Base-by-base conservation (phyloP, 2,888 invertebrate genomes). In the Melinopterus prodromus region DNA sequence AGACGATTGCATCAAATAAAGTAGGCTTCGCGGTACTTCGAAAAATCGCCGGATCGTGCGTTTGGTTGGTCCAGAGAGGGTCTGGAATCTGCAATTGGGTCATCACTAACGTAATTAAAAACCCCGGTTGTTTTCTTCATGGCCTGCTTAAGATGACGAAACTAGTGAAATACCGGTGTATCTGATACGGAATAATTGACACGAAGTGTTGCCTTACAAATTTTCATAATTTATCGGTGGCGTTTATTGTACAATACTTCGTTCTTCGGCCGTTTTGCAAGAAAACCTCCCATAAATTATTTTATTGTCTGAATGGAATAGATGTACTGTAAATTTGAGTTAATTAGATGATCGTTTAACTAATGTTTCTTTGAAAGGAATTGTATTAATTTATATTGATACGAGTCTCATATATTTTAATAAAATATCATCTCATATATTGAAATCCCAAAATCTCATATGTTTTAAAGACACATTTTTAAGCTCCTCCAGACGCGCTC, bases 21-120 rank as follows among this genome's bases (percentile, higher is more conserved):
- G 53, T 53, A 53, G 53, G 53, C 53, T 53, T 53, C 53, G 53
- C 53, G 53, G 53, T 53, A 53, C 53, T 53, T 53, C 53, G 53
- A 53, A 53, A 53, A 53, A 53, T 53, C 53, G 53, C 53, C 53
- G 53, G 12, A 53, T 53, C 53, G 53, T 53, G 53, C 53, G 5
- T 53, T 53, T 12, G 53, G 53, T 53, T 53, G 53, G 53, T 53
- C 53, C 53, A 53, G 53, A 53, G 53, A 53, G 53, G 53, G 53
- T 12, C 53, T 53, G 53, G 53, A 53, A 9, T 53, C 53, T 53
- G 53, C 53, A 53, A 53, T 53, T 53, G 53, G 53, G 53, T 53
- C 53, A 53, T 53, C 53, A 53, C 2, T 53, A 53, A 53, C 53
- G 53, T 53, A 53, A 53, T 53, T 53, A 53, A 53, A 53, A 53